Base-by-base conservation (phyloP, 2,113 vertebrate genomes). In the Typhlomys cinereus region DNA sequence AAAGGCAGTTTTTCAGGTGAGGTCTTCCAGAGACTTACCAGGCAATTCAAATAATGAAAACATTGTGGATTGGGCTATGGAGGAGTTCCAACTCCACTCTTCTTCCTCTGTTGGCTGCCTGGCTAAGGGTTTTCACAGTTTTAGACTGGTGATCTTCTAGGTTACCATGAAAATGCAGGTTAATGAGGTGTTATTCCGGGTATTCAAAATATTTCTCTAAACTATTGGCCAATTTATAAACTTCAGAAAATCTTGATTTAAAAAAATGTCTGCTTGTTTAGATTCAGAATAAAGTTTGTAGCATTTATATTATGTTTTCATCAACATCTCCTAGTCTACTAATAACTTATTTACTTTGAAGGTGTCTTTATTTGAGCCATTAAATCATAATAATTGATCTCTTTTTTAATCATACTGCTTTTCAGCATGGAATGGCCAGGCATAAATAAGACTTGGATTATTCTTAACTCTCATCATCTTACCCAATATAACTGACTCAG, bases 261-360 rank as follows among this genome's bases (percentile, higher is more conserved):
- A 36, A 29, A 78, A 36, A 31, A 62, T 75, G 92, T 79, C 31
- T 76, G 74, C 36, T 64, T 86, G 6, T 5, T n/a, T 87, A 21
- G 7, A 88, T 50, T 18, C n/a, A 17, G n/a, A 67, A 69, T 76
- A 85, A n/a, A 92, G 66, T 41, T 85, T 95, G 73, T 41, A 7
- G 27, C 27, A 0, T 59, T 88, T 71, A 44, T 66, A 64, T 25
- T 64, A 13, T 73, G 13, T 83, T 92, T 88, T 81, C 11, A n/a
- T 21, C 78, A 70, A 41, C 48, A 21, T 73, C 20, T 52, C 34
- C 67, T 36, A 15, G 73, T 94, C 80, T 90, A 67, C 69, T 61
- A 23, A 74, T 34, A 82, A 78, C 11, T 11, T 94, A 46, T 73
- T 90, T 93, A 78, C 34, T 78, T 44, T n/a, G 18, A 89, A 91